These are phyloP conservation scores for Amazona vittata DNA, from an alignment of 2,113 vertebrate species.

Conservation along the genomic window DNA sequence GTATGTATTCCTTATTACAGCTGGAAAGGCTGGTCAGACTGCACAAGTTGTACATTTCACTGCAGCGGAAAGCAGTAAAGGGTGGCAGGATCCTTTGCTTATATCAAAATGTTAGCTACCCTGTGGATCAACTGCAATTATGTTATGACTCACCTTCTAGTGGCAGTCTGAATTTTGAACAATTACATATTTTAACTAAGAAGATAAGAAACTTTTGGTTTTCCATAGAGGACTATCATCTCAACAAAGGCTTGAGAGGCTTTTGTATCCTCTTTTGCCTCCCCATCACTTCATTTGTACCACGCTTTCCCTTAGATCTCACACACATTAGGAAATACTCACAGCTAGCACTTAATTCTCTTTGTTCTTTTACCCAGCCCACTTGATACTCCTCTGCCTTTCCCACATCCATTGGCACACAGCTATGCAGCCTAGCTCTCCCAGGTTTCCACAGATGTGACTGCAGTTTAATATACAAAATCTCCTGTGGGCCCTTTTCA, in stretches of 20 bases:
- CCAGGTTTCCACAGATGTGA: background rate
- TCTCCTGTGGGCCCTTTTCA: background rate
- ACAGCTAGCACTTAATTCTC: background rate
- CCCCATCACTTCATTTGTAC: background rate
- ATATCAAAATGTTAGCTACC: background rate
- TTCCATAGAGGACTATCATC: background rate
- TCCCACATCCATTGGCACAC: background rate
- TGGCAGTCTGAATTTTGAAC: background rate
- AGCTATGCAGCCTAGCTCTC: background rate
- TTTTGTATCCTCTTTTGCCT: background rate
- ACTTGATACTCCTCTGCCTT: background rate
- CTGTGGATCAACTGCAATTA: background rate
- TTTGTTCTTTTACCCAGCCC: background rate
- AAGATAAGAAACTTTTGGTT: background rate
- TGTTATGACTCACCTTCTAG: slow-evolving; percentile 18
- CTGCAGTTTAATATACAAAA: background rate
- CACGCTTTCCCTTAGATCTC: background rate
- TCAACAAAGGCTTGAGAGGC: background rate
- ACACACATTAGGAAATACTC: background rate
- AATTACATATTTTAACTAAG: background rate
- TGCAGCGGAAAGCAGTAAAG: background rate
- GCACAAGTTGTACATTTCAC: background rate
- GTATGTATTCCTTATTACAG: background rate
- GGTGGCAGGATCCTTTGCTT: background rate
- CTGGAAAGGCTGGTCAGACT: background rate